Conservation (phyloP, 2,113 vertebrate genomes). For the Nesospiza acunhae region DNA sequence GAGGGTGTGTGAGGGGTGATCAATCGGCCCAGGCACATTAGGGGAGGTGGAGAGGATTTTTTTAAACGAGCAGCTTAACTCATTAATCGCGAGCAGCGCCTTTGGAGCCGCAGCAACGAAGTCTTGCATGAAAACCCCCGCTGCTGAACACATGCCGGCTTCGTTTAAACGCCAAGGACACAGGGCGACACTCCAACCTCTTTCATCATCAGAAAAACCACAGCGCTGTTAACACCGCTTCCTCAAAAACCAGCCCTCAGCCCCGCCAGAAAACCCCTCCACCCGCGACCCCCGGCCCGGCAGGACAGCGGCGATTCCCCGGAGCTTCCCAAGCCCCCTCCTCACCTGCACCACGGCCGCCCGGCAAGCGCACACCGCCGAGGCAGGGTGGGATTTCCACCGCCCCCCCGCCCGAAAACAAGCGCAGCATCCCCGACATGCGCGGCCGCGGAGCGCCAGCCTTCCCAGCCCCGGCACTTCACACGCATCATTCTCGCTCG, state of each 20-base stretch:
- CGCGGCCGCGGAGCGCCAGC: not conserved
- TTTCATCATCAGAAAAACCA: slow-evolving; percentile 16
- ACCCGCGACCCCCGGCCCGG: not conserved
- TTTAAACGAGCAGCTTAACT: slow-evolving; percentile 18
- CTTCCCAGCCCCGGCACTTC: not conserved
- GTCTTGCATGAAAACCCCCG: not conserved
- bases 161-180: slow-evolving; percentile 20
- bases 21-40: not conserved
- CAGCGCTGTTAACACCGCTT: not conserved
- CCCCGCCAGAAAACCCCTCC: not conserved
- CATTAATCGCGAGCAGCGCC: not conserved
- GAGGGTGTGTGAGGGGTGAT: not conserved
- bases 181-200: slow-evolving; percentile 13
- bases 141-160: slow-evolving; percentile 12
- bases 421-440: not conserved
- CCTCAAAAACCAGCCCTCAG: not conserved
- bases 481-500: not conserved
- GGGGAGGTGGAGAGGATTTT: not conserved
- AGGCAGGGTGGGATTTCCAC: not conserved
- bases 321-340: not conserved
- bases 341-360: slow-evolving; percentile 21
- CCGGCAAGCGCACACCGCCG: not conserved
- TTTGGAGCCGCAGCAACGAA: not conserved
- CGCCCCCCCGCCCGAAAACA: not conserved
- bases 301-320: not conserved